Evolutionary conservation across 2,113 vertebrate genomes (phyloP).

Genomic region (Tachycineta bicolor): DNA sequence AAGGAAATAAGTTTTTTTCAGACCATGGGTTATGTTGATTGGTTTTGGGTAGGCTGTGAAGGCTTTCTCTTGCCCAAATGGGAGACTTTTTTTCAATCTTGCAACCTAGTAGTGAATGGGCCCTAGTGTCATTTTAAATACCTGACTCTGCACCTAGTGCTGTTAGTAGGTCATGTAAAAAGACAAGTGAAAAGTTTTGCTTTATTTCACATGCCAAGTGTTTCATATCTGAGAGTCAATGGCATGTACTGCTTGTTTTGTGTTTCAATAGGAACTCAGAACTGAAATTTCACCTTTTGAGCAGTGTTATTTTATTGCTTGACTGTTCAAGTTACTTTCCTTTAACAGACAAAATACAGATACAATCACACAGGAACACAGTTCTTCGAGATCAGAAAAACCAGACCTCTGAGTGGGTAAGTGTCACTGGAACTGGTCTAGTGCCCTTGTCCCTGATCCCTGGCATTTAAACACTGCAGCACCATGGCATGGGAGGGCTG

Average conservation of each 20-base stretch:
- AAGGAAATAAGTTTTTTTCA: background rate
- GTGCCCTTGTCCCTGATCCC: background rate
- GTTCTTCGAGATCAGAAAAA: conserved; percentile 98
- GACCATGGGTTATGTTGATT: background rate
- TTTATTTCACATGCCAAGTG: background rate
- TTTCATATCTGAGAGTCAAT: background rate
- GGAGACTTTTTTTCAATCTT: background rate
- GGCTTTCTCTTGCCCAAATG: background rate
- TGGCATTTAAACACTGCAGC: background rate
- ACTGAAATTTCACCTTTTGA: background rate
- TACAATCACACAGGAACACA: conserved; percentile 99
- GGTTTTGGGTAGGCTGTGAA: background rate
- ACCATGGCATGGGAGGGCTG: background rate
- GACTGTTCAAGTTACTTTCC: conserved; percentile 38
- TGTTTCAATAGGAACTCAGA: background rate
- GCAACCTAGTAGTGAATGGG: background rate
- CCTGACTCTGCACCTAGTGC: background rate
- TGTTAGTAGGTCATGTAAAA: background rate
- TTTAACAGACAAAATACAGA: conserved; percentile 80
- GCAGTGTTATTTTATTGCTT: background rate
- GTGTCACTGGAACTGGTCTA: conserved; percentile 16
- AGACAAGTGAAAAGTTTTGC: background rate
- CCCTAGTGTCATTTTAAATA: background rate
- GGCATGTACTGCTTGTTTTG: background rate
- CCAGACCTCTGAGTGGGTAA: conserved; percentile 93